phyloP scores from a whole-genome alignment of 2,797 vertebrate genomes.

The Gymnothorax reevesii region DNA sequence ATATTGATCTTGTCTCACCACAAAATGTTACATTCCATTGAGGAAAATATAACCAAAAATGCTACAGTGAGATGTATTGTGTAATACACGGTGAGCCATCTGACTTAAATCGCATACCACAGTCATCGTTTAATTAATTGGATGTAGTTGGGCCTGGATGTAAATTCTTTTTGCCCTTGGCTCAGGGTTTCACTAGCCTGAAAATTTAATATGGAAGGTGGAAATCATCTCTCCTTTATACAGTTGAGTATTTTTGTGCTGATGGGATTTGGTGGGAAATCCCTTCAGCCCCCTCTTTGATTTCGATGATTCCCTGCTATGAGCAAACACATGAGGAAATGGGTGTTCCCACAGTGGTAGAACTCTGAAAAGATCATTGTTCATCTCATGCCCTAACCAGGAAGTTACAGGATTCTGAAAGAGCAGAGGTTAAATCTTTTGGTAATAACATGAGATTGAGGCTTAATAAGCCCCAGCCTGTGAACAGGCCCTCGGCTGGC shows the following conservation, averaged over 20 bases:
- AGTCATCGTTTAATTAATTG: background rate
- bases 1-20: constrained; percentile 17
- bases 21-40: background rate
- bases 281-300: background rate
- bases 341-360: background rate
- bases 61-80: background rate
- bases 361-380: background rate
- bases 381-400: background rate
- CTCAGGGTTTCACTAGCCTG: background rate
- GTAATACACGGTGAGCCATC: background rate
- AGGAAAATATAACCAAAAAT: background rate
- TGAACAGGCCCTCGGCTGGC: too few relatives aligned
- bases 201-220: background rate
- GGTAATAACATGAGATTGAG: background rate
- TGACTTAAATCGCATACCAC: background rate
- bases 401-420: background rate
- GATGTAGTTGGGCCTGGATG: background rate
- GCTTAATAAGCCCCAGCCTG: background rate
- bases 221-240: background rate
- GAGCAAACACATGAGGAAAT: background rate
- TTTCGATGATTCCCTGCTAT: background rate
- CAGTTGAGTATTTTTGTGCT: background rate
- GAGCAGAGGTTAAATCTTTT: background rate
- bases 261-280: background rate
- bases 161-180: background rate